These are phyloP conservation scores for Peromyscus polionotus DNA, from an alignment of 2,113 vertebrate genomes.

Conservation along the genomic window DNA sequence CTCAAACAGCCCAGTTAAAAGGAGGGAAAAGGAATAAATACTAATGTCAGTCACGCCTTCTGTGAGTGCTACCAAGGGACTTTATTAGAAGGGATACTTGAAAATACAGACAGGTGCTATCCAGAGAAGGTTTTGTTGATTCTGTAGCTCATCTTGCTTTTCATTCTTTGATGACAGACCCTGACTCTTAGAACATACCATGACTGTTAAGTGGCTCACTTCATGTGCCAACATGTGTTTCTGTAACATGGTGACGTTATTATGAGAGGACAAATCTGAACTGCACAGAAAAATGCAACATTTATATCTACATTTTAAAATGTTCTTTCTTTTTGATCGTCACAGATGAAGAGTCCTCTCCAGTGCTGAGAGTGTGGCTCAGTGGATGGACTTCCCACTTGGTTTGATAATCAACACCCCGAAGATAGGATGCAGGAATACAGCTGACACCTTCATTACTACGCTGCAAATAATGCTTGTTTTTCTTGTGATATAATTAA, in stretches of 20 bases:
- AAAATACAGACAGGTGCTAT: neutral
- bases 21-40: neutral
- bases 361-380: neutral
- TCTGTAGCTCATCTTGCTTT: neutral
- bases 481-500: neutral
- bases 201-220: no score
- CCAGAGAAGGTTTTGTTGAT: neutral
- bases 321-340: neutral
- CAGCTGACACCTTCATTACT: neutral
- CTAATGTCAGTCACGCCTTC: neutral
- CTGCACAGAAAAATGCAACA: neutral
- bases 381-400: neutral
- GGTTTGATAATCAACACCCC: neutral
- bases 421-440: neutral
- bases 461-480: neutral
- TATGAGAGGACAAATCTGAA: neutral
- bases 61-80: neutral
- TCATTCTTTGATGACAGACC: neutral
- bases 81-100: neutral
- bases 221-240: neutral
- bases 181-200: neutral
- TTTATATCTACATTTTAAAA: neutral
- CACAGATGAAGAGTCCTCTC: neutral
- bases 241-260: neutral
- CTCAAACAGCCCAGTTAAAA: neutral